These are phyloP conservation scores for Epinotia demarniana DNA, from an alignment of 2,888 invertebrate genomes.

Conservation along the genomic window DNA sequence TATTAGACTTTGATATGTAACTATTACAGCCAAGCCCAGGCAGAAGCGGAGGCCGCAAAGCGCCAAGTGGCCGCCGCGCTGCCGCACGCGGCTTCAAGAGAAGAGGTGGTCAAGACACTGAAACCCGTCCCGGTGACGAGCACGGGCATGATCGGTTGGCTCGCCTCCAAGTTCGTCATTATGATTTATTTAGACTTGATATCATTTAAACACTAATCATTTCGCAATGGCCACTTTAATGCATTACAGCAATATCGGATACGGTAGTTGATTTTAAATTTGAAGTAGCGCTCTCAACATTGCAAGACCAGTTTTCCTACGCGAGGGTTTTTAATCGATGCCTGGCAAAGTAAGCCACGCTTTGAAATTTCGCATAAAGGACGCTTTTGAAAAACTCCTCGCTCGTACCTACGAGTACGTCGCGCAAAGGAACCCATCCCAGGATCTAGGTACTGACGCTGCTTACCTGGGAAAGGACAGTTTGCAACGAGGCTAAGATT, in stretches of 20 bases:
- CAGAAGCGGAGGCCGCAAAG: constrained; percentile 62
- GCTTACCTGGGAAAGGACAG: constrained; percentile 13
- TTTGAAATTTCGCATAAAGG: constrained; percentile 30
- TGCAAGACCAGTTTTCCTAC: not conserved
- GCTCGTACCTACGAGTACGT: not conserved
- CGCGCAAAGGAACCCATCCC: constrained; percentile 2
- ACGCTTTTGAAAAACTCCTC: constrained; percentile 24
- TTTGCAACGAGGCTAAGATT: constrained; percentile 31
- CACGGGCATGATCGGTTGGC: constrained; percentile 74
- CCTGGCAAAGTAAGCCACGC: constrained; percentile 15
- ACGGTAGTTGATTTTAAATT: not conserved
- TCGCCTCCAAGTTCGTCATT: constrained; percentile 64
- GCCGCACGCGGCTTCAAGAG: constrained; percentile 55
- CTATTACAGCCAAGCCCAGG: constrained; percentile 57
- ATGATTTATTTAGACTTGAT: constrained; percentile 30
- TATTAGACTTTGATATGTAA: constrained; percentile 1
- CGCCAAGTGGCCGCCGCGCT: constrained; percentile 59
- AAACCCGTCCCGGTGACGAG: constrained; percentile 76
- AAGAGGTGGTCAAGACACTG: constrained; percentile 60
- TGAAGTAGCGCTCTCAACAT: constrained; percentile 3
- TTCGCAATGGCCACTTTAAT: constrained; percentile 12
- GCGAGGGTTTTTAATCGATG: constrained; percentile 26
- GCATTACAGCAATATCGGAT: constrained; percentile 1
- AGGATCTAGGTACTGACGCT: constrained; percentile 8
- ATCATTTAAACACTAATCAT: constrained; percentile 12